Conservation (phyloP, 2,113 vertebrate species). For the Carassius gibelio region DNA sequence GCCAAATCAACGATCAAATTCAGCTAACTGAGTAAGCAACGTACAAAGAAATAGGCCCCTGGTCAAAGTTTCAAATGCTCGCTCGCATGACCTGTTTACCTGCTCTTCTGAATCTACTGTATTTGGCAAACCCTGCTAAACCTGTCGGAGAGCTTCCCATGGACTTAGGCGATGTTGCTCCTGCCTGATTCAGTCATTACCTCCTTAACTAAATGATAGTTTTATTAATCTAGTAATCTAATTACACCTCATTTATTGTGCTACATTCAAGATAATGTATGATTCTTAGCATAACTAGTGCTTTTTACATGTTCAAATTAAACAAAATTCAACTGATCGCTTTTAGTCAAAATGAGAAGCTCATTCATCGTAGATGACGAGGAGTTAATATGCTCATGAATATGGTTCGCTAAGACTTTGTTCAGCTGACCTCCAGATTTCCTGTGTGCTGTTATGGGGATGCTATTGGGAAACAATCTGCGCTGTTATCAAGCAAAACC, state of each 20-base stretch:
- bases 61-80: constrained; percentile 36
- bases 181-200: background rate
- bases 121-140: constrained; percentile 62
- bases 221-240: too few species aligned
- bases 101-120: constrained; percentile 12
- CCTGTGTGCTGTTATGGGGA: constrained; percentile 54
- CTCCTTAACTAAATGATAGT: background rate
- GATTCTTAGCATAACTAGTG: background rate
- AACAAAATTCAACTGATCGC: background rate
- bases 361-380: background rate
- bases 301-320: background rate
- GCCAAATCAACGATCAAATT: too few species aligned
- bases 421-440: constrained; percentile 66
- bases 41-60: too few species aligned
- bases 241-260: background rate
- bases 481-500: constrained; percentile 53
- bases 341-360: background rate
- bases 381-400: constrained; percentile 16
- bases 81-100: constrained; percentile 45
- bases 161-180: constrained; percentile 13
- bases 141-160: constrained; percentile 65
- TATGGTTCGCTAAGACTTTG: constrained; percentile 55
- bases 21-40: too few species aligned
- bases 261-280: background rate
- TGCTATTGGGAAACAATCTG: constrained; percentile 40